Evolutionary conservation across 2,797 vertebrate genomes (phyloP), one percentile per base, ranked within the genome.

Genomic region (Gorsachius magnificus): DNA sequence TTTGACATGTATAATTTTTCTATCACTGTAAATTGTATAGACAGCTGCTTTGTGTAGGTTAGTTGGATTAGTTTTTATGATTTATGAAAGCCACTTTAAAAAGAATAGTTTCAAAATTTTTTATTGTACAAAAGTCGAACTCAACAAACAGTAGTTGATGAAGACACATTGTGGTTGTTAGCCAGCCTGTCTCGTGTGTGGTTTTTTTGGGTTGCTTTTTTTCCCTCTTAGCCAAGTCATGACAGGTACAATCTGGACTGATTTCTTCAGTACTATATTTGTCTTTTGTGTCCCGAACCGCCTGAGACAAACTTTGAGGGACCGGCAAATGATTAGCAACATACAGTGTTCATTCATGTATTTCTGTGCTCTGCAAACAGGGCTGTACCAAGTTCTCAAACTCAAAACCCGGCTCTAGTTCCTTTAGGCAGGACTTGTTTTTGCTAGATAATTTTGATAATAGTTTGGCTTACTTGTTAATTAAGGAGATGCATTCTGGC

Each of bases 31-130:
- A 96, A 96, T 76, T 79, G 53, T 93, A 90, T 85, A 94, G 91
- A 76, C 77, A 78, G 22, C 74, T 87, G 35, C 86, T 95, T 92
- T 96, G 71, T 93, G 81, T 93, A 94, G 80, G 75, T 91, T 96
- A 95, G 57, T 90, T 87, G 87, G 64, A 89, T 88, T 96, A 96
- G 90, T 95, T 97, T 97, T 96, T 96, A 86, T 94, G 88, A 96
- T 95, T 94, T 95, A 91, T 94, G 93, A 74, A 97, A 96, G 53
- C 68, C 83, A 81, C 88, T 97, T 96, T 11, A 90, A 93, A 95
- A 94, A 89, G 64, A 96, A 89, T 65, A 89, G 84, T 92, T 95
- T 76, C 5, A 15, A 36, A 11, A 8, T 33, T 25, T 54, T 92
- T 54, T 53, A 13, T 56, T 86, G 35, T 51, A 76, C 35, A 41